A percentile compares a stretch with the other conserved stretches of the same genome.
These are phyloP conservation scores for Smittia aterrima DNA, from an alignment of 2,888 invertebrate species.

Conservation along the genomic window DNA sequence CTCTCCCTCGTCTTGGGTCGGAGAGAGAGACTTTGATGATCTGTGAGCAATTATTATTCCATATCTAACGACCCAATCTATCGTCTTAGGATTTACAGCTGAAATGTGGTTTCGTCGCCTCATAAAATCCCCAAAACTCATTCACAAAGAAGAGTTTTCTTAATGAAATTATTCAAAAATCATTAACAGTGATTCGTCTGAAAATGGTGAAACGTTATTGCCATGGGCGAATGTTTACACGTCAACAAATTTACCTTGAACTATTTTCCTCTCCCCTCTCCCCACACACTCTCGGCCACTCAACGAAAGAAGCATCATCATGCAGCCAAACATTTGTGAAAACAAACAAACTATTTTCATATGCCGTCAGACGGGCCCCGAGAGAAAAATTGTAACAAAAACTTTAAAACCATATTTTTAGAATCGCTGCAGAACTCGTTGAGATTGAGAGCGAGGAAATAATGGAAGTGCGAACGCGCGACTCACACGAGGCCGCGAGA, in stretches of 20 bases:
- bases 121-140: slow-evolving; percentile 5
- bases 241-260: slow-evolving; percentile 36
- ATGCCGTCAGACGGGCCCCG: background rate
- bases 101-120: slow-evolving; percentile 36
- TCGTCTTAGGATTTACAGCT: slow-evolving; percentile 1
- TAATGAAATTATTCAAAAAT: slow-evolving; percentile 35
- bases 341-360: background rate
- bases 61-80: slow-evolving; percentile 23
- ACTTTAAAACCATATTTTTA: background rate
- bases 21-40: background rate
- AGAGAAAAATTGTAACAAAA: slow-evolving; percentile 16
- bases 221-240: slow-evolving; percentile 5
- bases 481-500: too few species aligned
- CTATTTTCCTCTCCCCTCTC: slow-evolving; percentile 27
- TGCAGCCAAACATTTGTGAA: background rate
- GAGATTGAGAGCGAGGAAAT: background rate
- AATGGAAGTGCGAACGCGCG: background rate
- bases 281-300: background rate
- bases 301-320: slow-evolving; percentile 19
- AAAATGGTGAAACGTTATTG: background rate
- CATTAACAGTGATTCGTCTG: slow-evolving; percentile 6
- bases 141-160: background rate
- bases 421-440: background rate
- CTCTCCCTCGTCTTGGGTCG: too few species aligned
- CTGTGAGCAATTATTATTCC: background rate